Evolutionary conservation across 2,797 vertebrate species (phyloP).

Genomic region (Hipposideros larvatus): DNA sequence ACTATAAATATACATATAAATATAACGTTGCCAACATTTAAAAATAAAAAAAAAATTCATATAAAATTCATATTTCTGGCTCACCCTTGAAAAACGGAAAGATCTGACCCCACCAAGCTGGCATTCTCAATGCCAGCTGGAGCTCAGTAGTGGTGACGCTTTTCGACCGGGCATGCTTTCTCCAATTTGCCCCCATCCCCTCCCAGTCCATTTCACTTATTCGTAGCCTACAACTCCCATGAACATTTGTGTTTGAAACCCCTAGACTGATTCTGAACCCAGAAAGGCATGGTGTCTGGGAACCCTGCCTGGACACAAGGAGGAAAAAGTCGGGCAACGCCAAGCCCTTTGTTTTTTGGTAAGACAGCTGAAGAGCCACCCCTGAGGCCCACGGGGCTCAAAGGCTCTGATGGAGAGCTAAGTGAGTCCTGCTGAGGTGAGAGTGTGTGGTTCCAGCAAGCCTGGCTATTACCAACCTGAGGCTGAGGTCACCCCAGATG

Average conservation of each 20-base stretch:
- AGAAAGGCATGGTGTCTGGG: neutral
- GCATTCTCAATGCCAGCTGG: neutral
- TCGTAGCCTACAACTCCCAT: neutral
- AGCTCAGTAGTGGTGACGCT: neutral
- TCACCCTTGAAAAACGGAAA: neutral
- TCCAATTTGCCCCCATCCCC: neutral
- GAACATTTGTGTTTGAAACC: neutral
- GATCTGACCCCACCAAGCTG: neutral
- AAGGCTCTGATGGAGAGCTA: slow-evolving; percentile 57
- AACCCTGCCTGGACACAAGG: neutral
- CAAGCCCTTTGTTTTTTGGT: slow-evolving; percentile 48
- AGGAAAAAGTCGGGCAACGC: neutral
- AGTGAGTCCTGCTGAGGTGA: slow-evolving; percentile 63
- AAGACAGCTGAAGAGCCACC: slow-evolving; percentile 12
- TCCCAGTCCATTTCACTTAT: neutral
- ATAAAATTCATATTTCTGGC: neutral
- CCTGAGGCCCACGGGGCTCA: neutral
- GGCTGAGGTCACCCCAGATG: slow-evolving; percentile 80
- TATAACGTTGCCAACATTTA: neutral
- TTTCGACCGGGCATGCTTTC: neutral
- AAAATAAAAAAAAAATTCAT: neutral
- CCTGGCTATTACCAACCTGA: slow-evolving; percentile 76
- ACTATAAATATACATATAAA: neutral
- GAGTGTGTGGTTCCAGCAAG: slow-evolving; percentile 57
- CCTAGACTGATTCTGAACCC: neutral